Conservation (phyloP, 2,888 invertebrate genomes). For the Anodontia alba region DNA sequence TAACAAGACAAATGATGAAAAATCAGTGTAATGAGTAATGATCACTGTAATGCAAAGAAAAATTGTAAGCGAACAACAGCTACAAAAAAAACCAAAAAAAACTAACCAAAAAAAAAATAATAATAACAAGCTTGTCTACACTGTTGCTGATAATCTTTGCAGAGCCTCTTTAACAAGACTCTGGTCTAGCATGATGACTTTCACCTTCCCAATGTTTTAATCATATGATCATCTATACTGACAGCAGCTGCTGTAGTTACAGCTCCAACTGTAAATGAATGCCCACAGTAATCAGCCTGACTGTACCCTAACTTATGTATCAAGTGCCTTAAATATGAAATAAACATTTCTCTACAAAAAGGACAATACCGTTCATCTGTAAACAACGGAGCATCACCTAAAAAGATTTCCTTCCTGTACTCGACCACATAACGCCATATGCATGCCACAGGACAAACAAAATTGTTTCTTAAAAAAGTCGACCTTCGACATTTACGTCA, state of each 20-base stretch:
- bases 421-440: not conserved
- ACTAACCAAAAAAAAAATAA: no score
- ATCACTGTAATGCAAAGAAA: not conserved
- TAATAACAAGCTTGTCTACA: no score
- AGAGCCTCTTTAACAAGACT: not conserved
- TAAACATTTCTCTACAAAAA: not conserved
- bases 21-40: no score
- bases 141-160: not conserved
- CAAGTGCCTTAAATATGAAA: not conserved
- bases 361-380: not conserved
- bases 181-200: not conserved
- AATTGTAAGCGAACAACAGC: no score
- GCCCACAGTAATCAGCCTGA: not conserved
- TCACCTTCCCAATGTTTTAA: not conserved
- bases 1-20: no score
- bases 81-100: no score
- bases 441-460: constrained; percentile 21
- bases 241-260: not conserved
- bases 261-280: not conserved
- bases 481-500: no score
- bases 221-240: not conserved
- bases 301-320: not conserved
- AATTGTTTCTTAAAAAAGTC: constrained; percentile 53
- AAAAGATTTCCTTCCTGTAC: not conserved
- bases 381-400: not conserved